Base-by-base conservation (phyloP, 2,113 vertebrate species). In the Malurus melanocephalus region DNA sequence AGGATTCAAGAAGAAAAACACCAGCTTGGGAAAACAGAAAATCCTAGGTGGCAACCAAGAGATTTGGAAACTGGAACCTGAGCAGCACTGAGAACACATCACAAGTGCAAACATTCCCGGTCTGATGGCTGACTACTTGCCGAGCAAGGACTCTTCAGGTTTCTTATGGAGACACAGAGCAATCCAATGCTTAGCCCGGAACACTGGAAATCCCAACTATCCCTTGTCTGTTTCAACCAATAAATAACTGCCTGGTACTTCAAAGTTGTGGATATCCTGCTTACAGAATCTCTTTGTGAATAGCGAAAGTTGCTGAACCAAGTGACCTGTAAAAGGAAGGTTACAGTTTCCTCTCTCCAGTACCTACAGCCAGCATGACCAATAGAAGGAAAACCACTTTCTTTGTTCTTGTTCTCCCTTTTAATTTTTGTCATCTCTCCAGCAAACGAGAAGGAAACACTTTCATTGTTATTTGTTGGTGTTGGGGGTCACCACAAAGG, bases 221-320 rank as follows among this genome's bases (percentile, higher is more conserved):
- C 40, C 62, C 51, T 65, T 35, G 30, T 57, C 45, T 59, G 12
- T 87, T n/a, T 67, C 53, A 82, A 24, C 57, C 11, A 79, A 51
- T 48, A 87, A 87, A 67, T 33, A 78, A 64, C 35, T 13, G 10
- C 27, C 13, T 56, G 60, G 15, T 13, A 65, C 55, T 89, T 89
- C 57, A 67, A 85, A 91, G 71, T 17, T 88, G 38, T 57, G 15
- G 55, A 17, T 30, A 83, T 61, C 23, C 73, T 77, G 55, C 46
- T 94, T 57, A 57, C 19, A 51, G 76, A 88, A 32, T 88, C 85
- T 84, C 52, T 95, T 69, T 75, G 74, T 78, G 74, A 46, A 73
- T 57, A 88, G 55, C 33, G 66, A 83, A 94, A 48, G 13, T 46
- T 53, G 32, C 40, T 79, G 57, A 91, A 91, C 45, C 76, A 90